Conservation (phyloP, 1,140 invertebrate genomes). For the Cotesia vestalis region DNA sequence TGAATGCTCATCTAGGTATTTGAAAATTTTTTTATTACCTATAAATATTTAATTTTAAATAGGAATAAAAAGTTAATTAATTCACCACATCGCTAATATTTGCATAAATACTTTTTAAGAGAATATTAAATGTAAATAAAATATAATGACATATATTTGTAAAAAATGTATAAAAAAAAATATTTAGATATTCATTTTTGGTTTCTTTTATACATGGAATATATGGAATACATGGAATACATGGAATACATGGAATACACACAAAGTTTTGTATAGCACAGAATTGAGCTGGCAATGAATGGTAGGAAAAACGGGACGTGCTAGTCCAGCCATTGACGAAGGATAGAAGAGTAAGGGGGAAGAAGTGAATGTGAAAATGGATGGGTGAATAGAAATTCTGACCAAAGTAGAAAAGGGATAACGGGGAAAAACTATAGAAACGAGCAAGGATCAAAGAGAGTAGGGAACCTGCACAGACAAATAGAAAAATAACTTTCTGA, state of each 20-base stretch:
- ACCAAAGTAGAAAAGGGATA: background rate
- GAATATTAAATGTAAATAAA: too few species aligned
- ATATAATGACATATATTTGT: too few species aligned
- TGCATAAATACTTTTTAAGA: too few species aligned
- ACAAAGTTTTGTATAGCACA: background rate
- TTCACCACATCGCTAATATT: too few species aligned
- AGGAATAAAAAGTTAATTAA: too few species aligned
- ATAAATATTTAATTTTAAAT: too few species aligned
- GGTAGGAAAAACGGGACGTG: conserved; percentile 10
- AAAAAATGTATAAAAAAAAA: background rate
- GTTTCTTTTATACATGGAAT: background rate
- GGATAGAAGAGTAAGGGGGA: conserved; percentile 2
- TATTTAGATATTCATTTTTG: background rate
- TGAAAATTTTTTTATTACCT: too few species aligned
- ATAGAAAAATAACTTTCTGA: conserved; percentile 16
- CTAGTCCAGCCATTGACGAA: background rate
- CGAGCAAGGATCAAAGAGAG: background rate
- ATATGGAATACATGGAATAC: conserved; percentile 4
- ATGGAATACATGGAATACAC: background rate
- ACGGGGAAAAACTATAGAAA: conserved; percentile 1
- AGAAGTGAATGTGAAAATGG: conserved; percentile 22
- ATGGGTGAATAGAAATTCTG: conserved; percentile 19
- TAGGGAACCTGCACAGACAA: background rate
- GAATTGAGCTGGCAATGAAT: conserved; percentile 16
- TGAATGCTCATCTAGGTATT: too few species aligned